Evolutionary conservation across 1,140 invertebrate species (phyloP).

Genomic region (Galleria mellonella): DNA sequence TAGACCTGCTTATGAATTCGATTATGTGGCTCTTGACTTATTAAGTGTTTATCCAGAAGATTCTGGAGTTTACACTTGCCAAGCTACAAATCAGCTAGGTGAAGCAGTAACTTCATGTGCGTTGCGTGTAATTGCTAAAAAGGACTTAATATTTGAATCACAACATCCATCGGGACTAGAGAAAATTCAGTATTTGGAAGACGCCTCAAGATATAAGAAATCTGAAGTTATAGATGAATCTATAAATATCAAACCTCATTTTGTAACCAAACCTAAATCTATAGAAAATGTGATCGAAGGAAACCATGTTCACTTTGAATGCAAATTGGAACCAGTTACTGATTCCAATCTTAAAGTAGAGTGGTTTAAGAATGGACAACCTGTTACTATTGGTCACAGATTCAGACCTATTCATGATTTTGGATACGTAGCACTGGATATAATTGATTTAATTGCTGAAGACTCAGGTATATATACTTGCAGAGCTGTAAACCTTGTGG

Average conservation of each 20-base stretch:
- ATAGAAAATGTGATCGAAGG: slow-evolving; percentile 91
- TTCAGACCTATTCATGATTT: slow-evolving; percentile 97
- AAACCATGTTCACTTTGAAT: slow-evolving; percentile 97
- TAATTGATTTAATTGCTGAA: slow-evolving; percentile 93
- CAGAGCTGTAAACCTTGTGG: slow-evolving; percentile 90
- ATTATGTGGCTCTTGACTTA: slow-evolving; percentile 97
- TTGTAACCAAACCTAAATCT: slow-evolving; percentile 90
- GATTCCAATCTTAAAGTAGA: slow-evolving; percentile 95
- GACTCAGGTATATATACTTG: slow-evolving; percentile 96
- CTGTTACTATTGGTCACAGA: slow-evolving; percentile 90
- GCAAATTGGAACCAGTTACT: slow-evolving; percentile 96
- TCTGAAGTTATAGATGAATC: slow-evolving; percentile 89
- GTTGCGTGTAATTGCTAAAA: slow-evolving; percentile 90
- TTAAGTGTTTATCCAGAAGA: slow-evolving; percentile 97
- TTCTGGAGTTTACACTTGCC: slow-evolving; percentile 96
- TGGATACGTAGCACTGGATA: slow-evolving; percentile 94
- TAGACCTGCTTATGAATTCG: slow-evolving; percentile 97
- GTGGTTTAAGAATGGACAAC: slow-evolving; percentile 94
- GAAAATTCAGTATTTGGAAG: slow-evolving; percentile 93
- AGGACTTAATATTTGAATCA: slow-evolving; percentile 87
- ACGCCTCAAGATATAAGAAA: slow-evolving; percentile 88
- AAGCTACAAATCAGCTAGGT: slow-evolving; percentile 92
- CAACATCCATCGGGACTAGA: slow-evolving; percentile 91
- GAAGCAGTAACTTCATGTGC: slow-evolving; percentile 96
- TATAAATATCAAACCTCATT: slow-evolving; percentile 86